phyloP scores from a whole-genome alignment of 2,797 vertebrate species.

The Champsocephalus gunnari region DNA sequence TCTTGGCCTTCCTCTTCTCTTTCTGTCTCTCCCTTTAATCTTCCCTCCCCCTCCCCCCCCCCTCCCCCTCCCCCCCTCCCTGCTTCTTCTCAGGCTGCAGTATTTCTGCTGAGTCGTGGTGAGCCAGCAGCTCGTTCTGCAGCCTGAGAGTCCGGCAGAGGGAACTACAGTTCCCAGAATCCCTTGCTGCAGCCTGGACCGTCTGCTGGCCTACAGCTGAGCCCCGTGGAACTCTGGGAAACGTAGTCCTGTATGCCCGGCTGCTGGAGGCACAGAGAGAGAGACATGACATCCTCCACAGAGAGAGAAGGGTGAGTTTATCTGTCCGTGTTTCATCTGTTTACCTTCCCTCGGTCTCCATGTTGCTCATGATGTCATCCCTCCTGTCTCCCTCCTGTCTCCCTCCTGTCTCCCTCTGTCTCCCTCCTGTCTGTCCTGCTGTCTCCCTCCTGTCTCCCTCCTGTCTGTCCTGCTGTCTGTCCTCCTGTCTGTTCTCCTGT shows the following conservation, averaged over 20 bases:
- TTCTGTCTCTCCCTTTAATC: too few species aligned
- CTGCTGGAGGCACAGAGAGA: conserved; percentile 24
- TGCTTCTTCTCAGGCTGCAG: conserved; percentile 57
- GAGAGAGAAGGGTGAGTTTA: conserved; percentile 59
- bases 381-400: background rate
- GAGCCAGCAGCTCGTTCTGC: conserved; percentile 47
- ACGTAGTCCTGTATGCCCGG: conserved; percentile 17
- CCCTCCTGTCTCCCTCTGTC: background rate
- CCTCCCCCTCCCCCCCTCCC: conserved; percentile 44
- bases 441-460: background rate
- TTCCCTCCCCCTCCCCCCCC: background rate
- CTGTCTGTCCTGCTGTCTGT: too few species aligned
- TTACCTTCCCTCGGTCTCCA: background rate
- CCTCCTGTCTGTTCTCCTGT: background rate
- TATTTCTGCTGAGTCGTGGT: conserved; percentile 66
- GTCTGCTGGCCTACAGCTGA: background rate
- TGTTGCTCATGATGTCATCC: too few species aligned
- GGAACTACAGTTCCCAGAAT: conserved; percentile 57
- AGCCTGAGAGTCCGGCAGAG: background rate
- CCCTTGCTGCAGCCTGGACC: conserved; percentile 14
- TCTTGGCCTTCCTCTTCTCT: too few species aligned
- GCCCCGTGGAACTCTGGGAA: conserved; percentile 61
- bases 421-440: background rate
- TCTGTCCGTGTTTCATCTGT: conserved; percentile 16
- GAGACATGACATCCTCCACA: conserved; percentile 52